Percentiles rank a stretch among this genome's conserved stretches.
Evolutionary conservation across 1,140 invertebrate genomes (phyloP).

Genomic region (Nylanderia fulva): DNA sequence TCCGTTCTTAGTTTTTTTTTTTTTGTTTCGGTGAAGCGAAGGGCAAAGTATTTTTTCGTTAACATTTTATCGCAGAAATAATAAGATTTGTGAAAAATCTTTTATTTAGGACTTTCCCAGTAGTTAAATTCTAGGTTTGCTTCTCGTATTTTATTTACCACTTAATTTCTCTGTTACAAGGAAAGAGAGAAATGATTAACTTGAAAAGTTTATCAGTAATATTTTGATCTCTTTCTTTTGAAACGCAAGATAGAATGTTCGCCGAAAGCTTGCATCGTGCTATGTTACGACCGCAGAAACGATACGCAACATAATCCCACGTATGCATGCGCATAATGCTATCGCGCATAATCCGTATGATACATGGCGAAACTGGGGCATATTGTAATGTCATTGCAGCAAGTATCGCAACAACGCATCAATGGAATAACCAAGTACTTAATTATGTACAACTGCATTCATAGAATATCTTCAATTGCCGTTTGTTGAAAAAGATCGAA

Average conservation of each 20-base stretch:
- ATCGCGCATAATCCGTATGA: constrained; percentile 16
- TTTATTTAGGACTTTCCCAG: neutral
- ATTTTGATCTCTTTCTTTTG: constrained; percentile 9
- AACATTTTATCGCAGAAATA: neutral
- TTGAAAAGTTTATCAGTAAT: neutral
- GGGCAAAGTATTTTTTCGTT: neutral
- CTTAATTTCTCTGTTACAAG: too few relatives aligned
- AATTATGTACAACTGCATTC: constrained; percentile 17
- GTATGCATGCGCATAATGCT: constrained; percentile 45
- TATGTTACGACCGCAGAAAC: constrained; percentile 25
- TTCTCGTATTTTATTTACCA: neutral
- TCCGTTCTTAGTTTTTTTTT: too few relatives aligned
- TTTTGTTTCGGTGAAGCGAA: neutral
- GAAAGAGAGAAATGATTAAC: neutral
- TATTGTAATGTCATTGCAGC: constrained; percentile 37
- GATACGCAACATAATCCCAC: constrained; percentile 59
- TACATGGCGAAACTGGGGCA: constrained; percentile 33
- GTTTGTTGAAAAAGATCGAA: neutral
- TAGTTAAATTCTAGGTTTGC: neutral
- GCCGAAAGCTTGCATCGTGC: constrained; percentile 22
- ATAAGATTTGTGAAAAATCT: neutral
- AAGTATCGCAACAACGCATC: constrained; percentile 36
- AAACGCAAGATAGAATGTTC: constrained; percentile 18
- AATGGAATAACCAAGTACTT: constrained; percentile 50
- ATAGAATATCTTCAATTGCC: neutral